These are phyloP conservation scores for Tiliacea citrago DNA, from an alignment of 2,888 invertebrate species.

Conservation along the genomic window DNA sequence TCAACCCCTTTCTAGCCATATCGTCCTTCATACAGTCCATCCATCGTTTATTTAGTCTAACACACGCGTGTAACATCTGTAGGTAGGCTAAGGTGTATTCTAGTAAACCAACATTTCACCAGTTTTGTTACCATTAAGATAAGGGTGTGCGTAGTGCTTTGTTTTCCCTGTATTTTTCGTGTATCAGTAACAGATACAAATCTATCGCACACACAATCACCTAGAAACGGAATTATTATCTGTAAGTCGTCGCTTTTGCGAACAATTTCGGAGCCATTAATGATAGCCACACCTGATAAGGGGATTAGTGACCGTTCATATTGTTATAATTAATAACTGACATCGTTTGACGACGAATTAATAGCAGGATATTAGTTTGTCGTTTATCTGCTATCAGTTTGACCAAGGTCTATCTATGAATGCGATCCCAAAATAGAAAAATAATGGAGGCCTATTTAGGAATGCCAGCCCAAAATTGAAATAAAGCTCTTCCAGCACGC, in stretches of 20 bases:
- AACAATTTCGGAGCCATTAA: background rate
- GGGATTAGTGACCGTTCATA: slow-evolving; percentile 33
- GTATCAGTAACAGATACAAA: slow-evolving; percentile 8
- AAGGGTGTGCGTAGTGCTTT: background rate
- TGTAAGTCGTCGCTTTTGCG: slow-evolving; percentile 6
- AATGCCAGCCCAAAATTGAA: background rate
- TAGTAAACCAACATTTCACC: background rate
- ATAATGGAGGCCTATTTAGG: background rate
- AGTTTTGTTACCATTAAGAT: background rate
- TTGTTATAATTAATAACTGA: background rate
- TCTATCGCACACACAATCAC: slow-evolving; percentile 9
- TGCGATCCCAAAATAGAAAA: background rate
- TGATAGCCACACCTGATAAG: slow-evolving; percentile 18
- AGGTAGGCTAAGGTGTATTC: background rate
- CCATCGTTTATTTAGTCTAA: background rate
- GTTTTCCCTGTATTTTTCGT: background rate
- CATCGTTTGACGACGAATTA: background rate
- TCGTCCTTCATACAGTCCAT: too few relatives aligned
- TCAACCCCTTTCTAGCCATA: too few relatives aligned
- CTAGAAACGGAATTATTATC: slow-evolving; percentile 16
- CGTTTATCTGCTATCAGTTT: background rate
- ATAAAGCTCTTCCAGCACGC: background rate
- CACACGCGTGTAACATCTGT: background rate
- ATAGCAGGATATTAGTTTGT: background rate
- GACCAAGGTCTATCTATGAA: background rate